phyloP scores from a whole-genome alignment of 2,888 invertebrate genomes.

The Acrobasis suavella region DNA sequence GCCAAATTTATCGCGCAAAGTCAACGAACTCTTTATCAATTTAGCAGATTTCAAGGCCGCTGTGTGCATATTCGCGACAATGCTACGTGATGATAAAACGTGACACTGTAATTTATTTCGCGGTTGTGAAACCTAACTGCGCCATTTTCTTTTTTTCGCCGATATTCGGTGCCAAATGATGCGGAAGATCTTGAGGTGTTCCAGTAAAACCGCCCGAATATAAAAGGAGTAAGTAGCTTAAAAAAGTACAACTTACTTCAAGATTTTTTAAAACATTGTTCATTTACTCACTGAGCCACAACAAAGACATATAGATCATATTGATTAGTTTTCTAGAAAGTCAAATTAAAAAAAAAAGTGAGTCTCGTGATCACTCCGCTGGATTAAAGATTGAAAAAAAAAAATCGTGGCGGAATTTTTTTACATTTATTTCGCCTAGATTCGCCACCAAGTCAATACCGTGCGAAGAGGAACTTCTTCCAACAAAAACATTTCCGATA shows the following conservation, averaged over 20 bases:
- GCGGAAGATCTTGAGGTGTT: conserved; percentile 2
- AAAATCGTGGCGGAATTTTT: no score
- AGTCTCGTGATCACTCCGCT: no score
- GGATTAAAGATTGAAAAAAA: no score
- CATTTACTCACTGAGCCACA: no score
- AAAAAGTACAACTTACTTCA: not conserved
- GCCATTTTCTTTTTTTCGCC: conserved; percentile 1
- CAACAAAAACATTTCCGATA: no score
- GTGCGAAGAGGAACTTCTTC: no score
- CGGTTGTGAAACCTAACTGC: conserved; percentile 34
- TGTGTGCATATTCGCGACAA: conserved; percentile 31
- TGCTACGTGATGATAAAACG: conserved; percentile 43
- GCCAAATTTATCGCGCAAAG: conserved; percentile 59
- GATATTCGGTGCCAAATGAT: conserved; percentile 2
- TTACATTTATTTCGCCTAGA: no score
- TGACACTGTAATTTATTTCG: conserved; percentile 43
- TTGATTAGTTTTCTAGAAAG: no score
- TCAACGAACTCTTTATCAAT: conserved; percentile 73
- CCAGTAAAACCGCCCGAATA: not conserved
- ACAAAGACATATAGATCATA: no score
- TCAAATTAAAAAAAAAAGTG: no score
- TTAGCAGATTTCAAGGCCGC: conserved; percentile 58
- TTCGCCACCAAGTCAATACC: no score
- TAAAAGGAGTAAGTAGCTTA: not conserved
- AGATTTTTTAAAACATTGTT: no score